Evolutionary conservation across 2,113 vertebrate species (phyloP).

Genomic region (Vidua macroura): DNA sequence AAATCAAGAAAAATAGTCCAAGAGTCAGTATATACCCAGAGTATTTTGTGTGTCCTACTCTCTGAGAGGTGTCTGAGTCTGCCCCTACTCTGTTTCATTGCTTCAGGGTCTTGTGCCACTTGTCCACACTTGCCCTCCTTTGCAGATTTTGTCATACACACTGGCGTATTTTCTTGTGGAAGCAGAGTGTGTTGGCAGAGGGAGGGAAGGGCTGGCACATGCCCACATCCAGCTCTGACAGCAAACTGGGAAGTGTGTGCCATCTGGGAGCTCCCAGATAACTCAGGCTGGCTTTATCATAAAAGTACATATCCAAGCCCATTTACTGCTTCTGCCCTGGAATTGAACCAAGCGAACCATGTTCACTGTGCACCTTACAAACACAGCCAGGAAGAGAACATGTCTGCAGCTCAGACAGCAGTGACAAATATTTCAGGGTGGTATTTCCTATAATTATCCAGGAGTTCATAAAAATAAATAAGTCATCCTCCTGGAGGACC

Average conservation of each 20-base stretch:
- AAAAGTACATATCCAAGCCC: neutral
- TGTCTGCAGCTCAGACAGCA: neutral
- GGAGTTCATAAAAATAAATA: neutral
- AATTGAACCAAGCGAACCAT: neutral
- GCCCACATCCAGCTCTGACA: neutral
- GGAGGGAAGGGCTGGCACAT: neutral
- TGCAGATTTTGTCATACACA: neutral
- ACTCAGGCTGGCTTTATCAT: neutral
- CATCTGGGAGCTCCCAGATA: neutral
- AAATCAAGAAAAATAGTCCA: neutral
- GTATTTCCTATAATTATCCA: neutral
- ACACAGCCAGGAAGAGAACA: neutral
- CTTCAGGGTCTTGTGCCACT: neutral
- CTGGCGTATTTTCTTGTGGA: neutral
- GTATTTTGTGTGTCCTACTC: neutral
- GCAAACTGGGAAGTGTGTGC: neutral
- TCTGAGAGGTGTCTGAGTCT: neutral
- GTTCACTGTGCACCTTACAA: neutral
- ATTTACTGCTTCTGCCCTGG: neutral
- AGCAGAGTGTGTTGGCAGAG: neutral
- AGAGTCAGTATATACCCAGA: neutral
- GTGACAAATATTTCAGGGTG: neutral
- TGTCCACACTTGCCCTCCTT: neutral
- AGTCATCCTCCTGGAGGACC: neutral
- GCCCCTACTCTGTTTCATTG: neutral